These are phyloP conservation scores for Protomyctophum bolini DNA, from an alignment of 2,113 vertebrate genomes.

Conservation along the genomic window DNA sequence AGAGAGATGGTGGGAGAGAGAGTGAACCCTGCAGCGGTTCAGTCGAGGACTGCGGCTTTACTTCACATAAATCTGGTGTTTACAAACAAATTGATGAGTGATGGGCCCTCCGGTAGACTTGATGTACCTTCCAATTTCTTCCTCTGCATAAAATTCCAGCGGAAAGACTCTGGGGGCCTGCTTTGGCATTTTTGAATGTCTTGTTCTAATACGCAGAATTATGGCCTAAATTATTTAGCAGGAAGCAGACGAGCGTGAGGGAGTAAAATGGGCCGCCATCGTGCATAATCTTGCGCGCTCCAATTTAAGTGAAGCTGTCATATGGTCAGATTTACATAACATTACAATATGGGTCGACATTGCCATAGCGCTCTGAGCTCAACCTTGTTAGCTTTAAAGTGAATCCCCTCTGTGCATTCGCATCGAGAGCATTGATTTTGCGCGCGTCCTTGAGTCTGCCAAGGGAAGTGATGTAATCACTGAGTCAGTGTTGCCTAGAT, in stretches of 20 bases:
- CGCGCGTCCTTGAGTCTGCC: slow-evolving; percentile 65
- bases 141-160: slow-evolving; percentile 55
- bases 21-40: slow-evolving; percentile 45
- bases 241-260: slow-evolving; percentile 54
- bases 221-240: slow-evolving; percentile 71
- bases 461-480: slow-evolving; percentile 74
- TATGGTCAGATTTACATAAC: slow-evolving; percentile 80
- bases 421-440: slow-evolving; percentile 72
- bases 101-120: slow-evolving; percentile 72
- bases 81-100: slow-evolving; percentile 82
- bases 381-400: slow-evolving; percentile 77
- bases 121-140: slow-evolving; percentile 66
- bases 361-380: slow-evolving; percentile 61
- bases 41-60: slow-evolving; percentile 67
- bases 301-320: slow-evolving; percentile 72
- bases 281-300: slow-evolving; percentile 67
- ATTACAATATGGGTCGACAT: slow-evolving; percentile 70
- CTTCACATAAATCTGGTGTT: slow-evolving; percentile 79
- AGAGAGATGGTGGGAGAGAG: slow-evolving; percentile 21
- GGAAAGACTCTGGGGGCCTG: slow-evolving; percentile 63
- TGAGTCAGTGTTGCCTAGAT: slow-evolving; percentile 65
- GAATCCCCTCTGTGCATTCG: slow-evolving; percentile 67
- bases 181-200: slow-evolving; percentile 64
- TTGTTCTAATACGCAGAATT: slow-evolving; percentile 71
- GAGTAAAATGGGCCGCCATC: slow-evolving; percentile 65